Evolutionary conservation across 2,888 invertebrate species (phyloP).

Genomic region (Dryobota labecula): DNA sequence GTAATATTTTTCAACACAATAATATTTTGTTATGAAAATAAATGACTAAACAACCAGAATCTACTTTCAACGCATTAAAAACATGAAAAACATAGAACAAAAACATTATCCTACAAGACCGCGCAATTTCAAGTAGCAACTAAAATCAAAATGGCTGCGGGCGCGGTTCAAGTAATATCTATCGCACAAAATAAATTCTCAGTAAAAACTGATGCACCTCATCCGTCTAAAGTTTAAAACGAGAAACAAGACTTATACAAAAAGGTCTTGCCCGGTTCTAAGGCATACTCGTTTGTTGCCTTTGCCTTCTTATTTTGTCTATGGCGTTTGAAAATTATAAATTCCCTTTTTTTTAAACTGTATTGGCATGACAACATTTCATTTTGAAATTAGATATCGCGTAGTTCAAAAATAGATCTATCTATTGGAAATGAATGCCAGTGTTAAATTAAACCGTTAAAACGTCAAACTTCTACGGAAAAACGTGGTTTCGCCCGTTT

Average conservation of each 20-base stretch:
- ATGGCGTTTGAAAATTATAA: conserved; percentile 57
- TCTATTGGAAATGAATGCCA: not conserved
- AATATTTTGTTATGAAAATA: no score
- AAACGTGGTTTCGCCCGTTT: not conserved
- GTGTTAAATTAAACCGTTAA: not conserved
- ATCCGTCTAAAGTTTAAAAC: conserved; percentile 80
- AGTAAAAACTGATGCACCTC: conserved; percentile 85
- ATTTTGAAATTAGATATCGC: not conserved
- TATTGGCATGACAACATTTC: conserved; percentile 17
- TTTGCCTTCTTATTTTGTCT: conserved; percentile 65
- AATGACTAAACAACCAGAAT: conserved; percentile 41
- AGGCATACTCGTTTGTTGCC: conserved; percentile 64
- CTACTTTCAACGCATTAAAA: conserved; percentile 23
- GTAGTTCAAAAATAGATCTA: not conserved
- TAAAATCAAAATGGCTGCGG: conserved; percentile 85
- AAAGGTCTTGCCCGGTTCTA: conserved; percentile 68
- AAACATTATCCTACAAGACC: conserved; percentile 56
- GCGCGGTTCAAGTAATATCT: conserved; percentile 66
- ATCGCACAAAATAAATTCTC: conserved; percentile 63
- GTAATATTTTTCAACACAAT: no score
- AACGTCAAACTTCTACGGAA: not conserved
- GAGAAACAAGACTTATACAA: conserved; percentile 76
- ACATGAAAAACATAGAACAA: conserved; percentile 28
- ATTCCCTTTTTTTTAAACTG: conserved; percentile 39
- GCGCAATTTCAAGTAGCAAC: conserved; percentile 84